Base-by-base conservation (phyloP, 2,113 vertebrate species). In the Trogon surrucura region DNA sequence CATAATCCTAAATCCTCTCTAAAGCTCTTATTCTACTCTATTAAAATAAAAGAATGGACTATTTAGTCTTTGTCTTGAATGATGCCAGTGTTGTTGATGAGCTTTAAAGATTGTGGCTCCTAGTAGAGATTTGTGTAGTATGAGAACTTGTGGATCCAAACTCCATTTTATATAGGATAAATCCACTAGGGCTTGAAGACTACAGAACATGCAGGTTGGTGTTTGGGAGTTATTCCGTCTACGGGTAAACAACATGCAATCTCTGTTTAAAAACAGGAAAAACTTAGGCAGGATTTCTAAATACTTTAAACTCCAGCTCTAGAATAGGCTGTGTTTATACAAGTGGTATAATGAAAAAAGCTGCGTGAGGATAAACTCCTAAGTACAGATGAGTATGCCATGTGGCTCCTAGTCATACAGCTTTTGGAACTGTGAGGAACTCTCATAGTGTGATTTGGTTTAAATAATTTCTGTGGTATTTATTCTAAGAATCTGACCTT, bases 1-100 rank as follows among this genome's bases (percentile, higher is more conserved):
- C 58, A 77, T 95, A 96, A 96, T 97, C 88, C 82, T 88, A 91
- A 96, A 91, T 80, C 92, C 71, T 62, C 75, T 80, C 67, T 93
- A 91, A 96, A 95, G 83, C 83, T 93, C 86, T 95, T 91, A 45
- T 57, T 96, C 85, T 90, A 60, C 57, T 80, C 67, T 78, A 58
- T 77, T 93, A 87, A 95, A 93, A 96, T 91, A 67, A 88, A 96
- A 95, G 67, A 94, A 87, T 26, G 69, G 34, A 27, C 53, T 93
- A 5, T 65, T 82, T 61, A 65, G 81, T 80, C 54, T 88, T 62
- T 70, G 80, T 22, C 54, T 90, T 66, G 25, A 85, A 41, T 50
- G 79, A 72, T 81, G 62, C 45, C 58, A 22, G 5, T 57, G 32
- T 34, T 65, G 53, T 60, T 84, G 62, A 45, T 8, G 16, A 30